Evolutionary conservation across 2,113 vertebrate species (phyloP), one percentile per base, ranked within the genome.

Genomic region (Oxyura jamaicensis): DNA sequence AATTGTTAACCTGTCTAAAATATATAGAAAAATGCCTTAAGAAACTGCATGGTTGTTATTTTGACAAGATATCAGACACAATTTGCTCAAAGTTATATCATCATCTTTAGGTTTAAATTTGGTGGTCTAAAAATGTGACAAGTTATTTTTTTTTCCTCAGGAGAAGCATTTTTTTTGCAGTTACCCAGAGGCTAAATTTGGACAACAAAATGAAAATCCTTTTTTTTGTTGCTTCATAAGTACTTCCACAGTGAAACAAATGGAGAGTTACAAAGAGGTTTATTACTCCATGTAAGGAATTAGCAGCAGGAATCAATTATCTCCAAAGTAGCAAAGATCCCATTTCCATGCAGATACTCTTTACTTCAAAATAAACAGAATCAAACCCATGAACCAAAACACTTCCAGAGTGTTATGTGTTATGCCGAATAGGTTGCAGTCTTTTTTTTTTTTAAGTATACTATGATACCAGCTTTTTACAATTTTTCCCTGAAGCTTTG

Each of bases 251-350:
- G 92, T 62, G 92, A 92, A 93, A 88, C 77, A 93, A 96, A 93
- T 29, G 86, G 83, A 92, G 93, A 65, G 53, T 50, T 73, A 72
- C 73, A 93, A 95, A 95, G 91, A 96, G 65, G 93, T 58, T 96
- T 95, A 92, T 62, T 91, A 68, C 76, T 69, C 86, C 50, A 55
- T 95, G 78, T 62, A 65, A 62, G 80, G 95, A 94, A 94, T 95
- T 88, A 96, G 93, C 90, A 95, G 90, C 21, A 8, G 88, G 90
- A 86, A 91, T 81, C 90, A 83, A 95, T 92, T 93, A 93, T 92
- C 96, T 95, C 88, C 73, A 65, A 96, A 93, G 91, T 63, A 83
- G 91, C 67, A 96, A 91, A 95, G 90, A 85, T 91, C 83, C 93
- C 73, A 75, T 96, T 95, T 95, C 73, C 80, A 91, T 41, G 58